phyloP scores from a whole-genome alignment of 1,140 invertebrate species.

The Danaus melanippus region DNA sequence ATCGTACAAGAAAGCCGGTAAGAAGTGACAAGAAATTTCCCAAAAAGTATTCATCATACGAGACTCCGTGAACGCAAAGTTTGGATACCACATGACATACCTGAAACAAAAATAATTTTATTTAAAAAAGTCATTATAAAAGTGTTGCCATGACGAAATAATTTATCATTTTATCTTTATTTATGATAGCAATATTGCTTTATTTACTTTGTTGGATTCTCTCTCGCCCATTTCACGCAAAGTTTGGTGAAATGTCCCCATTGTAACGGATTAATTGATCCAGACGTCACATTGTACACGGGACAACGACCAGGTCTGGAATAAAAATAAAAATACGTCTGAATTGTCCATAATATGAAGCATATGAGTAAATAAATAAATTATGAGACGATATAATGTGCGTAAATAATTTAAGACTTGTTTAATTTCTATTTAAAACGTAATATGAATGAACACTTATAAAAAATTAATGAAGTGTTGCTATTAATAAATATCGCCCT shows the following conservation, averaged over 20 bases:
- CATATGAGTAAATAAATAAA: too few relatives aligned
- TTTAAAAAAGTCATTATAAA: not conserved
- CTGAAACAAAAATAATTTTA: conserved; percentile 25
- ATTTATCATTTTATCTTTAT: not conserved
- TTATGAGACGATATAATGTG: too few relatives aligned
- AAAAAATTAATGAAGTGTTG: too few relatives aligned
- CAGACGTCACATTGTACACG: conserved; percentile 95
- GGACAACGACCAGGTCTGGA: conserved; percentile 73
- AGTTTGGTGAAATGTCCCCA: conserved; percentile 85
- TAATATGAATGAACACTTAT: too few relatives aligned
- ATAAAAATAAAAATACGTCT: not conserved
- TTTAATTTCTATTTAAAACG: too few relatives aligned
- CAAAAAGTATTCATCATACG: conserved; percentile 80
- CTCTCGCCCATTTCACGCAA: conserved; percentile 79
- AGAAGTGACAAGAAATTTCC: conserved; percentile 80
- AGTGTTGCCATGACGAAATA: not conserved
- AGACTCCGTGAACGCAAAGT: conserved; percentile 83
- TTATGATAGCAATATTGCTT: too few relatives aligned
- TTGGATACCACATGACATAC: conserved; percentile 90
- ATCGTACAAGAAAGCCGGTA: conserved; percentile 87
- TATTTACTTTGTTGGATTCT: conserved; percentile 79
- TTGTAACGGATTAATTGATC: conserved; percentile 84
- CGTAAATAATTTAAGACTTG: too few relatives aligned
- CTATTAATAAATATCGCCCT: too few relatives aligned
- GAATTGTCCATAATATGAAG: not conserved